Evolutionary conservation across 2,888 invertebrate species (phyloP), one percentile per base, ranked within the genome.

Genomic region (Athripsodes cinereus): DNA sequence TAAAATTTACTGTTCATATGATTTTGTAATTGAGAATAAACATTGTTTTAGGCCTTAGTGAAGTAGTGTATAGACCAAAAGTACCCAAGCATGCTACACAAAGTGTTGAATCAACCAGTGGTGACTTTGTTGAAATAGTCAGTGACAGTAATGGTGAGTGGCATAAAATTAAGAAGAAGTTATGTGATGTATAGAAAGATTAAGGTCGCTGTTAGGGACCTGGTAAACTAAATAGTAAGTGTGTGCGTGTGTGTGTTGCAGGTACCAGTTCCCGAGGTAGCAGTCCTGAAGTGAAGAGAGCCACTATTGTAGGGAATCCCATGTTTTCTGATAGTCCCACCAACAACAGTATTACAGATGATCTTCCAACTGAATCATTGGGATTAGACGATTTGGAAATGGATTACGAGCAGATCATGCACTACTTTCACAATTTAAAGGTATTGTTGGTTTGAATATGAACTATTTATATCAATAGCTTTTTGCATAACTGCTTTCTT

Each of bases 391-490:
- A 92, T 73, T 82, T 92, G 64, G 91, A 91, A 71, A 92, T 96
- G 93, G 93, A 96, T 78, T 96, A 96, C 78, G 94, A 96, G 74
- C 94, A 96, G 81, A 91, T 97, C 75, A 92, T 96, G 92, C 91
- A 95, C 74, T 96, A 96, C 78, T 96, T 97, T 82, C 94, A 96
- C 81, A 96, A 94, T 82, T 83, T 97, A 71, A 96, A 96, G 84
- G 94, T 94, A 82, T 40, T 40, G 40, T 16, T 40, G 3, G 16
- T 40, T 40, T 40, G 16, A 13, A 40, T 40, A 40, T n/a, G n/a
- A n/a, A 40, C 40, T 13, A 3, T n/a, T 40, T 40, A 5, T 40
- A n/a, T n/a, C n/a, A 10, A 26, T 26, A 26, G 26, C 26, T 26
- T 26, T 26, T 26, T 10, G 26, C 26, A 6, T 10, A 6, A 26